Evolutionary conservation across 2,113 vertebrate genomes (phyloP), one percentile per base, ranked within the genome.

Genomic region (Pimephales promelas): DNA sequence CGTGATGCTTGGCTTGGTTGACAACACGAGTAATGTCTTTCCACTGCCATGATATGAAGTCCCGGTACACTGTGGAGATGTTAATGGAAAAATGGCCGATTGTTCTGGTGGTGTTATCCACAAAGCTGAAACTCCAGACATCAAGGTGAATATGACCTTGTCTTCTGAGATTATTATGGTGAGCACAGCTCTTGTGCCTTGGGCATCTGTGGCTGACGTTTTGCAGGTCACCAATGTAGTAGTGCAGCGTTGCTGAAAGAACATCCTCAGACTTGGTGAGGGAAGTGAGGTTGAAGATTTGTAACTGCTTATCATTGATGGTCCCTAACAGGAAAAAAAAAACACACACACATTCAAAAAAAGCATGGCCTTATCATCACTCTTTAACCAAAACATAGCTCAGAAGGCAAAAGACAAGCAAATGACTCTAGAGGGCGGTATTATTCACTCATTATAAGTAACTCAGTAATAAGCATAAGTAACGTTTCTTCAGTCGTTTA

Each of bases 251-350:
- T 34, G 97, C 97, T 0, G 96, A 98, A 81, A 99, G 92, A 83
- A 99, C 86, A 2, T 96, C 96, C 89, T 99, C 98, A 1, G 97
- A 97, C 85, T 96, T 93, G 0, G 96, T 96, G 86, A 99, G 94
- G 0, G 97, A 98, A 0, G 97, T 98, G 82, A 99, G 89, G 89
- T 99, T 99, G 89, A 98, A 99, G 78, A 97, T 24, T 13, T 97
- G 95, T 31, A 95, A 90, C 64, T 93, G 93, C 72, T 91, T 93
- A 84, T 88, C 90, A 85, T 95, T 92, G 1, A 93, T 89, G 0
- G 85, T 92, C 74, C 95, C 98, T 99, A 78, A 57, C n/a, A 47
- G 57, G 10, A 75, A 49, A 85, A 24, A 54, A 24, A 54, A 31
- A 24, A 16, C 3, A 66, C 13, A 31, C 43, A 16, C 3, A 66